Percentiles rank a stretch among this genome's conserved stretches.
Evolutionary conservation across 2,888 invertebrate genomes (phyloP).

Genomic region (Lepidochitona cinerea): DNA sequence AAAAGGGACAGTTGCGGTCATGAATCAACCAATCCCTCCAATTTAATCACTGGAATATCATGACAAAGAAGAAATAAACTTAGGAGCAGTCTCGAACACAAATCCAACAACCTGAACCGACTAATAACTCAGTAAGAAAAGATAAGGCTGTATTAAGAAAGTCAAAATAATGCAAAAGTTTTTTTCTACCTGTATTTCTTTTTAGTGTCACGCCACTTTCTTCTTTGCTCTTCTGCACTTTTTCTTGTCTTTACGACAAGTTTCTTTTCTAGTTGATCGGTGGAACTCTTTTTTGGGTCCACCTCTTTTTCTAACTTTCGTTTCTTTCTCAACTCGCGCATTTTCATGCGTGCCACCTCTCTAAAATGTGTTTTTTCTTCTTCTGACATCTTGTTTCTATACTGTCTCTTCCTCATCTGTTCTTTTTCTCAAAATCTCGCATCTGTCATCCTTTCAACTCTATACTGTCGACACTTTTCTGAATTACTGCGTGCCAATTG

Average conservation of each 20-base stretch:
- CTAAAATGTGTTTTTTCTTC: background rate
- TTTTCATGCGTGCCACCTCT: background rate
- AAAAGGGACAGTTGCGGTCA: too few relatives aligned
- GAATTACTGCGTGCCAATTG: background rate
- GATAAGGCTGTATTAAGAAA: too few relatives aligned
- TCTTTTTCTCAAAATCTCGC: background rate
- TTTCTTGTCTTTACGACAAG: background rate
- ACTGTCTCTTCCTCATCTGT: background rate
- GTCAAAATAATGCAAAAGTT: too few relatives aligned
- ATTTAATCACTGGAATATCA: too few relatives aligned
- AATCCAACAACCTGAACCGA: too few relatives aligned
- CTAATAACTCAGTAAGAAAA: too few relatives aligned
- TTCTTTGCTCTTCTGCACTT: background rate
- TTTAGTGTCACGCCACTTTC: background rate
- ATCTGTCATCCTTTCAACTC: background rate
- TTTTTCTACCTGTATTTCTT: background rate
- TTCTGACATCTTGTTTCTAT: background rate
- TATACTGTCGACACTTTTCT: background rate
- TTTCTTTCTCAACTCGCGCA: background rate
- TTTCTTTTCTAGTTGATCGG: background rate
- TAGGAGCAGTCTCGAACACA: too few relatives aligned
- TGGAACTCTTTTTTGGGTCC: too few relatives aligned
- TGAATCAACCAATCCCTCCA: too few relatives aligned
- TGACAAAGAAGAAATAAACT: too few relatives aligned
- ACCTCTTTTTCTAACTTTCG: background rate